A percentile compares a stretch with the other conserved stretches of the same genome.
Conservation (phyloP, 2,797 vertebrate genomes). For the Enteromius mattozi region DNA sequence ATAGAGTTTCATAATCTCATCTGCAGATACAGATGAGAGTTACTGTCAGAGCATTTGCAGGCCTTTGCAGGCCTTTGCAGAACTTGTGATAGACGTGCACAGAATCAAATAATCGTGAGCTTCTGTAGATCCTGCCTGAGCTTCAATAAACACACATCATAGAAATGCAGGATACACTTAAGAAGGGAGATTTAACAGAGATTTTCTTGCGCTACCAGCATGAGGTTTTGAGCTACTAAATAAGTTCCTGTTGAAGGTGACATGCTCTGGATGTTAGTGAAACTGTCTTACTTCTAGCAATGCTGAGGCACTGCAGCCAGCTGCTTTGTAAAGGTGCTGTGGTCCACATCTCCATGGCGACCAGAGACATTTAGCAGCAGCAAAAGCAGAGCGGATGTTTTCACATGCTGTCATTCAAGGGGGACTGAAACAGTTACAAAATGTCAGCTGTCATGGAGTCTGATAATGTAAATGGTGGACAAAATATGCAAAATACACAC, state of each 20-base stretch:
- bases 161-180: constrained; percentile 5
- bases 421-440: constrained; percentile 4
- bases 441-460: constrained; percentile 10
- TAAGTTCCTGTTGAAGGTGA: background rate
- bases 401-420: constrained; percentile 4
- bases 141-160: background rate
- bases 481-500: background rate
- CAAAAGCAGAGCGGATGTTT: constrained; percentile 27
- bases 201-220: background rate
- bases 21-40: background rate
- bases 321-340: constrained; percentile 34
- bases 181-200: constrained; percentile 25
- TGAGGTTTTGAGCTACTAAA: constrained; percentile 8
- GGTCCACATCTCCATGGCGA: constrained; percentile 55
- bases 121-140: background rate
- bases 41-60: background rate
- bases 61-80: no score
- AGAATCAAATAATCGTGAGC: background rate
- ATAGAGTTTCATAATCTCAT: constrained; percentile 1
- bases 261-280: constrained; percentile 5
- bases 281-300: constrained; percentile 18
- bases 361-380: constrained; percentile 46
- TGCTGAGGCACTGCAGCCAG: constrained; percentile 15
- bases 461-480: background rate
- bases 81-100: background rate